Percentiles rank a stretch among this genome's conserved stretches.
Evolutionary conservation across 2,113 vertebrate species (phyloP).

Genomic region (Percina caprodes): DNA sequence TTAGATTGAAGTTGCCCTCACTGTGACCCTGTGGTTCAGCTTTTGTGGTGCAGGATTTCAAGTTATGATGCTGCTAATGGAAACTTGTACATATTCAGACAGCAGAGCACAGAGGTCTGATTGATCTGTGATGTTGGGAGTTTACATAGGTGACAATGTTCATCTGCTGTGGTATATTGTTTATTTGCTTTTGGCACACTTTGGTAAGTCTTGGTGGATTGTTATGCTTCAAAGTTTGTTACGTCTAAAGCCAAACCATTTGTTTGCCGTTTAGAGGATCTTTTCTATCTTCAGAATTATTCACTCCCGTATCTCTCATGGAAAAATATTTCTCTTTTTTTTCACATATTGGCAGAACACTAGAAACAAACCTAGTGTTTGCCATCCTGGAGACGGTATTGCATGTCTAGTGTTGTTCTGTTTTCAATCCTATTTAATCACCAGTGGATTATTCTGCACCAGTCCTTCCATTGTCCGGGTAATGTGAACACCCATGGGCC

Average conservation of each 20-base stretch:
- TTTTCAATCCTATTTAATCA: constrained; percentile 62
- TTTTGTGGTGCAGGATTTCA: constrained; percentile 33
- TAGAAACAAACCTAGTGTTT: constrained; percentile 34
- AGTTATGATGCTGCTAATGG: constrained; percentile 28
- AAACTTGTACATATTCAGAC: constrained; percentile 35
- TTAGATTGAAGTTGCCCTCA: constrained; percentile 17
- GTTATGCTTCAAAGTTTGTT: constrained; percentile 1
- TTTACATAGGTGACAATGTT: constrained; percentile 54
- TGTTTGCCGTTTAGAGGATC: neutral
- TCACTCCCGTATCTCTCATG: neutral
- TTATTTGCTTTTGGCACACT: constrained; percentile 28
- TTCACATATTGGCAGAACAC: constrained; percentile 25
- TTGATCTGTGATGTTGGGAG: constrained; percentile 9
- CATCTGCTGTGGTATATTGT: constrained; percentile 40
- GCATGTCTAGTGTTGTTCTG: constrained; percentile 26
- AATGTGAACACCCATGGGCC: constrained; percentile 41
- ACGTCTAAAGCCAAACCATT: constrained; percentile 21
- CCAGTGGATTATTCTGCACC: constrained; percentile 69
- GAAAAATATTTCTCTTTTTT: constrained; percentile 6
- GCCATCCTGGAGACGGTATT: constrained; percentile 44
- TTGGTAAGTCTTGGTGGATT: constrained; percentile 1
- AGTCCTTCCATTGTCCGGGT: constrained; percentile 63
- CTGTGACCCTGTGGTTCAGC: constrained; percentile 40
- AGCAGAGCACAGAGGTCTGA: constrained; percentile 20
- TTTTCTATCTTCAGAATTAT: constrained; percentile 6